Percentiles rank a stretch among this genome's conserved stretches.
Evolutionary conservation across 2,797 vertebrate species (phyloP).

Genomic region (Pampus argenteus): DNA sequence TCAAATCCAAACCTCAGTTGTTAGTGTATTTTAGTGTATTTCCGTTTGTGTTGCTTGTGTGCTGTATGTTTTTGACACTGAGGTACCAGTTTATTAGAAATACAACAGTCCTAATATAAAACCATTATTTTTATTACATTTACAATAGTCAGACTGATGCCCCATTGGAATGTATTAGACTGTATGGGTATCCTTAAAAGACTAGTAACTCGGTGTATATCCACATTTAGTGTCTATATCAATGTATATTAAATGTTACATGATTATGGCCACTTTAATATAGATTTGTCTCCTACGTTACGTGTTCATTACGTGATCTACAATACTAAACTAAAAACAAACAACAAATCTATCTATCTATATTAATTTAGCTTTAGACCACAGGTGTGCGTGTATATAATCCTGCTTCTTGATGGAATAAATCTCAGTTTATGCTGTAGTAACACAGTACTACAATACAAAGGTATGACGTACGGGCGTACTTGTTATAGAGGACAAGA

Average conservation of each 20-base stretch:
- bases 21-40: background rate
- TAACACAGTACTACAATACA: background rate
- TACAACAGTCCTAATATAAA: background rate
- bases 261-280: background rate
- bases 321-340: too few species aligned
- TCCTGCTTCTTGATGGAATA: conserved; percentile 1
- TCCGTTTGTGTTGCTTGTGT: background rate
- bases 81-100: background rate
- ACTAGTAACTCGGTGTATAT: background rate
- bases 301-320: background rate
- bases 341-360: too few species aligned
- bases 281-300: background rate
- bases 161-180: background rate
- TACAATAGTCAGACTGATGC: background rate
- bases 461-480: conserved; percentile 67
- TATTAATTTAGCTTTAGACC: too few species aligned
- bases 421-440: background rate
- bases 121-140: background rate
- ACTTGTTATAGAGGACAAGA: conserved; percentile 98
- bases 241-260: background rate
- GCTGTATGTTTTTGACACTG: background rate
- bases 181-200: background rate
- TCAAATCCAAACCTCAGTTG: background rate
- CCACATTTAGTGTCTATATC: background rate
- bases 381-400: conserved; percentile 4